A percentile compares a stretch with the other conserved stretches of the same genome.
phyloP scores from a whole-genome alignment of 1,140 invertebrate species.

The Euschistus heros region DNA sequence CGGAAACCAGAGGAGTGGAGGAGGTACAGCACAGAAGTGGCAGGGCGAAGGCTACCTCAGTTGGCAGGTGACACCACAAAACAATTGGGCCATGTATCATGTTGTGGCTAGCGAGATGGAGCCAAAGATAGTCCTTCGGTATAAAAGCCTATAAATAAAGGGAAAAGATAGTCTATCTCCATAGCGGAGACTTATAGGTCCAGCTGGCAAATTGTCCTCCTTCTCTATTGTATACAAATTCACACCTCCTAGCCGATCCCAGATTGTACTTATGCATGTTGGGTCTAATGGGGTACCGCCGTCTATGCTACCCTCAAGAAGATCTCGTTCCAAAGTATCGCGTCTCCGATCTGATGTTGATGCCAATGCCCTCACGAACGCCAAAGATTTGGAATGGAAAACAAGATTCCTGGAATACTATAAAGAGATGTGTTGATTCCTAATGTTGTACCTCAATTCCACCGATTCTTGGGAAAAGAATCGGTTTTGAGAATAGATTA shows the following conservation, averaged over 20 bases:
- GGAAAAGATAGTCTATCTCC: background rate
- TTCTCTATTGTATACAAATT: constrained; percentile 7
- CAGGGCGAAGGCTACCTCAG: background rate
- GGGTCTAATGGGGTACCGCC: too few relatives aligned
- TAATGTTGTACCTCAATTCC: too few relatives aligned
- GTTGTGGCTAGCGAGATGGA: background rate
- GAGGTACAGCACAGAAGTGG: background rate
- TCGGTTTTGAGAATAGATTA: too few relatives aligned
- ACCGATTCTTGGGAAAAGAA: too few relatives aligned
- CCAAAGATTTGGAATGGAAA: too few relatives aligned
- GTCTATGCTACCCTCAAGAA: too few relatives aligned
- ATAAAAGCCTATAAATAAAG: constrained; percentile 4
- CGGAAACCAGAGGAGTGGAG: too few relatives aligned
- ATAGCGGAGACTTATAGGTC: constrained; percentile 3
- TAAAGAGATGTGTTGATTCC: too few relatives aligned
- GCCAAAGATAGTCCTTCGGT: background rate
- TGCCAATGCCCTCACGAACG: too few relatives aligned
- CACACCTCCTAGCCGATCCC: constrained; percentile 1
- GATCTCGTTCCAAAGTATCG: too few relatives aligned
- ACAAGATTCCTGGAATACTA: too few relatives aligned
- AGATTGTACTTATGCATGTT: background rate
- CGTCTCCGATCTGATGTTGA: too few relatives aligned
- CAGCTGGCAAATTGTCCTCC: background rate
- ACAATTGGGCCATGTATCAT: constrained; percentile 9
- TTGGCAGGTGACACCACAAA: background rate